Conservation (phyloP, 2,888 invertebrate genomes). For the Tipula helvola region DNA sequence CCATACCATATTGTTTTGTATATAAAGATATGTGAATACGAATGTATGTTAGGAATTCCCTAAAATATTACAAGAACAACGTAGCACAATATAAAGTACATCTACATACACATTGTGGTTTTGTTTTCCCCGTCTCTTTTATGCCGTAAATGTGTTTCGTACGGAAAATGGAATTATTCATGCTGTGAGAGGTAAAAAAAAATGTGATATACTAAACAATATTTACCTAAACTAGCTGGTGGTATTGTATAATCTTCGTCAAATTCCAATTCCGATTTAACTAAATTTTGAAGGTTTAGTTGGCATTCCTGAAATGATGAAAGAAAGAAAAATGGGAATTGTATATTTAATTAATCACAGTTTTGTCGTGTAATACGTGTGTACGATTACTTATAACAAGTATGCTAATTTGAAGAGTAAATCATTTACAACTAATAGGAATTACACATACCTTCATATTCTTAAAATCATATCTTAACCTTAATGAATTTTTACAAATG, state of each 20-base stretch:
- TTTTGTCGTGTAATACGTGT: neutral
- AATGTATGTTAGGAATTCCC: neutral
- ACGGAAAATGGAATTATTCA: neutral
- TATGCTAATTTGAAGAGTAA: neutral
- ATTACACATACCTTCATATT: conserved; percentile 6
- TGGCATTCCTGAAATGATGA: conserved; percentile 30
- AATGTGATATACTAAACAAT: neutral
- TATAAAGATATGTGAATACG: neutral
- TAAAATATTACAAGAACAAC: neutral
- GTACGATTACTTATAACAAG: neutral
- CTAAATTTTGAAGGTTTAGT: conserved; percentile 35
- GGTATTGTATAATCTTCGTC: conserved; percentile 36
- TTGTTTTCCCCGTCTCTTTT: neutral
- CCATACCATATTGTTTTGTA: neutral
- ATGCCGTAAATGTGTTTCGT: neutral
- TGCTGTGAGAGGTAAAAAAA: neutral
- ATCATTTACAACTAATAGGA: neutral
- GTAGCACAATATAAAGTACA: neutral
- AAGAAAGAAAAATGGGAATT: neutral
- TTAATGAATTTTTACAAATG: conserved; percentile 25
- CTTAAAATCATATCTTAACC: conserved; percentile 5
- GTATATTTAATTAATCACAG: neutral
- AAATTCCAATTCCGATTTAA: conserved; percentile 35
- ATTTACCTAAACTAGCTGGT: conserved; percentile 28
- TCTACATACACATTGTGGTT: neutral